A percentile compares a stretch with the other conserved stretches of the same genome.
Conservation (phyloP, 2,113 vertebrate genomes). For the Catharus fuscescens region DNA sequence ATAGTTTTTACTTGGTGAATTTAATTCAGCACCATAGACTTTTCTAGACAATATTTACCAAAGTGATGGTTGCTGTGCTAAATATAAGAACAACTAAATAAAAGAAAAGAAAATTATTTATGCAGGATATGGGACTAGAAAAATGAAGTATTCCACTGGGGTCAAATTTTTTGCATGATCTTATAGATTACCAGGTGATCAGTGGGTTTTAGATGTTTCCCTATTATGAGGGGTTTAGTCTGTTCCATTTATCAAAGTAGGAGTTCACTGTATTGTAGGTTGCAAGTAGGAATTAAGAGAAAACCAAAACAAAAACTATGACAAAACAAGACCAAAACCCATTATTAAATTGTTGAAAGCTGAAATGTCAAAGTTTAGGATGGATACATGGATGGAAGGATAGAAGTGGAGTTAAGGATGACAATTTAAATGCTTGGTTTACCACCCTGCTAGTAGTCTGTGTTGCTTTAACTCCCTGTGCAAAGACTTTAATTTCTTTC, state of each 20-base stretch:
- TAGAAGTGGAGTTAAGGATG: not conserved
- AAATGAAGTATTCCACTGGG: not conserved
- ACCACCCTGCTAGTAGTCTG: accelerated
- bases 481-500: not conserved
- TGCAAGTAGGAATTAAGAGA: not conserved
- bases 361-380: not conserved
- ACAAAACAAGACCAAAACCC: not conserved
- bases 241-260: not conserved
- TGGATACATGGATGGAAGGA: not conserved
- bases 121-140: not conserved
- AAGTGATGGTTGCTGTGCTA: not conserved
- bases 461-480: not conserved
- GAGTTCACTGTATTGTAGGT: not conserved
- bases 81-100: not conserved
- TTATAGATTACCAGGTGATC: not conserved
- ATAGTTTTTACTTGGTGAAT: not conserved
- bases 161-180: not conserved
- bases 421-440: not conserved
- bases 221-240: accelerated
- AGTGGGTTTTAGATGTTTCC: not conserved
- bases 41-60: not conserved
- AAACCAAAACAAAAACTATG: not conserved
- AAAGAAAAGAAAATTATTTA: not conserved
- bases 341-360: not conserved
- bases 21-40: not conserved